Base-by-base conservation (phyloP, 30 jellyfish, hydroid and myxozoan genomes). In the Hydra vulgaris region DNA sequence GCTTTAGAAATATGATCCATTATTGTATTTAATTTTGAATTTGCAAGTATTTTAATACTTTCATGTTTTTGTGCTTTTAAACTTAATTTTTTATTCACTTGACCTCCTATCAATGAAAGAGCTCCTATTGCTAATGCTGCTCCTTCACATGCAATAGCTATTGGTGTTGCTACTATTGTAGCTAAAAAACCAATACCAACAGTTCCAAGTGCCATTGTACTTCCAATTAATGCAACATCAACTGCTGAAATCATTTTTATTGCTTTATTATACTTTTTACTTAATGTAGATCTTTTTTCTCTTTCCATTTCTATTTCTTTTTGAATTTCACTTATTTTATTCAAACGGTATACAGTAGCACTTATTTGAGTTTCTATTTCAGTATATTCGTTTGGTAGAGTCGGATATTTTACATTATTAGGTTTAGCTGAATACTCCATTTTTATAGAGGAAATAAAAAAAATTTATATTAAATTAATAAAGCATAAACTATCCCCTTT, bases 61-160 rank as follows among this genome's bases (percentile, higher is more conserved):
- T 25, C 81, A 25, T 73, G 81, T 19, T 21, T 73, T 23, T 73
- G 74, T 19, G 66, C 81, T 27, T 73, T 73, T 8, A 69, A 69
- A 15, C 76, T 69, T 69, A 69, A 8, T 21, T 23, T 21, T 69
- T 8, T 21, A 18, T 70, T 21, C 18, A 70, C 76, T 40, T 40
- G 61, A 3, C 61, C 61, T 40, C 61, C 61, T 3, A 40, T 12
- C 8, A 40, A 3, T 5, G 61, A 40, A 3, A 40, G 12, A 40
- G 12, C 5, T 3, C 61, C 61, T 40, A 12, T 12, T 40, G 8
- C 61, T 40, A 12, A 40, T 40, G 61, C 61, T 3, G 12, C 61
- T 3, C 61, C 12, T 12, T 40, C 61, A 40, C 61, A 40, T 12
- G 61, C 61, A 40, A 40, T 40, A 5, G 12, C 61, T 12, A 40